Conservation (phyloP, 2,797 vertebrate genomes). For the Platyrinchus mystaceus region DNA sequence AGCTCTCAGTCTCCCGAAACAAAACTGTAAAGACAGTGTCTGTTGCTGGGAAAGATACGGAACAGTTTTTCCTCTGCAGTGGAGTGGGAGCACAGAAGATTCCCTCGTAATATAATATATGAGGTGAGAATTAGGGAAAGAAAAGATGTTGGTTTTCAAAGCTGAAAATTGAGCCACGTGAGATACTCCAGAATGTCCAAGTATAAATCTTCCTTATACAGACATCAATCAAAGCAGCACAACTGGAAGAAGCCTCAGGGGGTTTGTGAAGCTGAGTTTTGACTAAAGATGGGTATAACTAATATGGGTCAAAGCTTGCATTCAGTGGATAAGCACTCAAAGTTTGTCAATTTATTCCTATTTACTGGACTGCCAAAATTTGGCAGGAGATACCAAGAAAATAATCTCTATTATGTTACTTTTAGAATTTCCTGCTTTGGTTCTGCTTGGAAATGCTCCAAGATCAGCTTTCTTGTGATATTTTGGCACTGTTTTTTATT, state of each 20-base stretch:
- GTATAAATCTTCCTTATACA: slow-evolving; percentile 35
- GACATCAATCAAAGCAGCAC: slow-evolving; percentile 37
- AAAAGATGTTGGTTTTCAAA: neutral
- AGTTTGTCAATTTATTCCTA: neutral
- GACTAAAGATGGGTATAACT: slow-evolving; percentile 48
- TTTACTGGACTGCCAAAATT: neutral
- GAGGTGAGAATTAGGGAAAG: neutral
- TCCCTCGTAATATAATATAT: neutral
- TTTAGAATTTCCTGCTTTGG: slow-evolving; percentile 30
- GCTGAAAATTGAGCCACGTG: neutral
- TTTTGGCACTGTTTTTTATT: neutral
- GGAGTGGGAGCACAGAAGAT: neutral
- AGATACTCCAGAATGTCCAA: neutral
- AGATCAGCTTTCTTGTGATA: neutral
- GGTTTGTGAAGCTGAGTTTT: slow-evolving; percentile 5
- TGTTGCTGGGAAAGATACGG: neutral
- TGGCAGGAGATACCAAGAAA: neutral
- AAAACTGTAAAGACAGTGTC: neutral
- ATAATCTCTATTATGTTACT: neutral
- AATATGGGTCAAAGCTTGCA: neutral
- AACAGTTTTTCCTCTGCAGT: neutral
- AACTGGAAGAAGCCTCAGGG: neutral
- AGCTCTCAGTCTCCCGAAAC: neutral
- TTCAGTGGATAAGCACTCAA: slow-evolving; percentile 6
- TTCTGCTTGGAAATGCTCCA: neutral